Base-by-base conservation (phyloP, 2,113 vertebrate species). In the Nibea coibor region DNA sequence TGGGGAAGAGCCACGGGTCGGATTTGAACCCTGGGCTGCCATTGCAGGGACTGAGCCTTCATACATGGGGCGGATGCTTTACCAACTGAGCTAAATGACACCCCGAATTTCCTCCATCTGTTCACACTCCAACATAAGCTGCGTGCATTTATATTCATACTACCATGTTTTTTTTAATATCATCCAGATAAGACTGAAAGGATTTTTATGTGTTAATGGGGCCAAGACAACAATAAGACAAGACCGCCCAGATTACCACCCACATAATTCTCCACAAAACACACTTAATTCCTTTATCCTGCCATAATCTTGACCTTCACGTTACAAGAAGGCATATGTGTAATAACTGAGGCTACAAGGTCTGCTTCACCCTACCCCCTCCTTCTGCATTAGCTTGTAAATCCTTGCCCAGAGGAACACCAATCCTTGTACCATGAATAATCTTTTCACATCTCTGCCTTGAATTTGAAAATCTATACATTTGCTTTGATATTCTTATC, bases 341-440 rank as follows among this genome's bases (percentile, higher is more conserved):
- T 56, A 81, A 84, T 78, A 74, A 75, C 78, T 9, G 24, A 73
- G 35, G 53, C 66, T 80, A 48, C 71, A 70, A 65, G 42, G 80
- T 78, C 48, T 69, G 45, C 58, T 69, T 82, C 51, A 19, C 51
- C 54, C 22, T 19, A 28, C 35, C 42, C 70, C 2, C 31, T 26
- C 20, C 54, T 28, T 75, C 76, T 73, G 73, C 66, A 61, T 77
- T 62, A 54, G n/a, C 75, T 80, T n/a, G 1, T 82, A 86, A 88
- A 87, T 76, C 75, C 80, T 76, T n/a, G 48, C 78, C 78, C 31
- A 53, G 75, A 76, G 77, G 70, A 76, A 75, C 78, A 83, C 43
- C 73, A 75, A 31, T 72, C 63, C 48, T 8, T 66, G 70, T 62
- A 64, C 62, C 82, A 68, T 80, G 47, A 78, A 71, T 82, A 72